Base-by-base conservation (phyloP, 2,797 vertebrate species). In the Pseudochromis fuscus region DNA sequence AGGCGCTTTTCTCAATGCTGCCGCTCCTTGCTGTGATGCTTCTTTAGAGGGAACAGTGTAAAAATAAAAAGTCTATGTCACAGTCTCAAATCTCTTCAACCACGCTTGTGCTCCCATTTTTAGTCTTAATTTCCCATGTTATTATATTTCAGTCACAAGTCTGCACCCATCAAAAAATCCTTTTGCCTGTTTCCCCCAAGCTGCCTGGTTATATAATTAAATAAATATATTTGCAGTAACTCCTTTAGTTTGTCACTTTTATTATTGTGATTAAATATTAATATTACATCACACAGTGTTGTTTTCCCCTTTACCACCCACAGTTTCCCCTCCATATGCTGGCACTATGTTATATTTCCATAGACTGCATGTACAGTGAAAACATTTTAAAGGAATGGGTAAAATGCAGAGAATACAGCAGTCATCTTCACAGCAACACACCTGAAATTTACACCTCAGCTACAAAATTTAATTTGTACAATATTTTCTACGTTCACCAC, bases 91-190 rank as follows among this genome's bases (percentile, higher is more conserved):
- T 81, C 55, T 67, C 27, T 60, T 79, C 68, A 65, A 53, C 72
- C 49, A 58, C 2, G 16, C 23, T 63, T 45, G 27, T 59, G 45
- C 30, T 62, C 67, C 83, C 48, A 64, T 79, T 84, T 81, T 75
- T 55, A 50, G 19, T 72, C 40, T 59, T 84, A 71, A 83, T 76
- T 75, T 72, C 19, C 55, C 31, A 40, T 56, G 66, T 75, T 75
- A 65, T 78, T 69, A 49, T 18, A 58, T 68, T 65, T 73, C 40
- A 46, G 35, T 62, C 45, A 15, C 40, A 69, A 66, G 18, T 24
- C 12, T 48, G 23, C 21, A 55, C 9, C 25, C 19, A 45, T 76
- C 8, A 62, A 42, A n/a, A 72, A 75, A 48, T 31, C 12, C n/a
- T 30, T 60, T 71, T 37, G 31, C 23, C 48, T 33, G 53, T 64